A percentile compares a stretch with the other conserved stretches of the same genome.
phyloP scores from a whole-genome alignment of 1,140 invertebrate species.

The Drosophila triauraria region DNA sequence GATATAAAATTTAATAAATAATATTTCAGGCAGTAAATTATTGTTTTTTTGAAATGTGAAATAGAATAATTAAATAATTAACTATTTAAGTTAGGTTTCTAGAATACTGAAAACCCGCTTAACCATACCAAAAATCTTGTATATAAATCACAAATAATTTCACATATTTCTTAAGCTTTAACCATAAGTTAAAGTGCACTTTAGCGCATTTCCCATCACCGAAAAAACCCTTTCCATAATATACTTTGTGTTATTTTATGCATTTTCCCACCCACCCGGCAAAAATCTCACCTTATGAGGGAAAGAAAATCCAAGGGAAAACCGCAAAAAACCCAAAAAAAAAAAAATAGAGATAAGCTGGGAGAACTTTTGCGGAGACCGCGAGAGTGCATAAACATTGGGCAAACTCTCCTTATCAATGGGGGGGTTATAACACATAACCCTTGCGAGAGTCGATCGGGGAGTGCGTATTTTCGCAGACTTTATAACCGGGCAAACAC shows the following conservation, averaged over 20 bases:
- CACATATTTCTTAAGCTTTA: neutral
- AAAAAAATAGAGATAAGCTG: constrained; percentile 41
- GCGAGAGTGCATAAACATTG: constrained; percentile 54
- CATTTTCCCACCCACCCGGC: neutral
- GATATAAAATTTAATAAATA: neutral
- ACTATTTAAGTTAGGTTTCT: too few relatives aligned
- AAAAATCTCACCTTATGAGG: constrained; percentile 12
- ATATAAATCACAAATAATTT: neutral
- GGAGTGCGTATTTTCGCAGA: constrained; percentile 54
- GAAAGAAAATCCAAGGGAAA: neutral
- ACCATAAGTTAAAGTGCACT: neutral
- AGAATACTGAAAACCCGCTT: neutral
- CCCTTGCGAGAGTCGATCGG: constrained; percentile 19
- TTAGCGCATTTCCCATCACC: neutral
- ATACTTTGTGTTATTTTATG: constrained; percentile 16
- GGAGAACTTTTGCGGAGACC: constrained; percentile 30
- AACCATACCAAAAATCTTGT: neutral
- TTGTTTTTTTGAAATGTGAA: neutral
- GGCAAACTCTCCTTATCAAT: constrained; percentile 37
- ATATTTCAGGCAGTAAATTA: neutral
- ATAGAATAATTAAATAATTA: too few relatives aligned
- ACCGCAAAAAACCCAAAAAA: neutral
- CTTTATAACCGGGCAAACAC: constrained; percentile 65
- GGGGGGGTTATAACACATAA: constrained; percentile 31
- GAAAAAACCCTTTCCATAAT: neutral